These are phyloP conservation scores for Lycaon pictus DNA, from an alignment of 2,113 vertebrate genomes.

Conservation along the genomic window DNA sequence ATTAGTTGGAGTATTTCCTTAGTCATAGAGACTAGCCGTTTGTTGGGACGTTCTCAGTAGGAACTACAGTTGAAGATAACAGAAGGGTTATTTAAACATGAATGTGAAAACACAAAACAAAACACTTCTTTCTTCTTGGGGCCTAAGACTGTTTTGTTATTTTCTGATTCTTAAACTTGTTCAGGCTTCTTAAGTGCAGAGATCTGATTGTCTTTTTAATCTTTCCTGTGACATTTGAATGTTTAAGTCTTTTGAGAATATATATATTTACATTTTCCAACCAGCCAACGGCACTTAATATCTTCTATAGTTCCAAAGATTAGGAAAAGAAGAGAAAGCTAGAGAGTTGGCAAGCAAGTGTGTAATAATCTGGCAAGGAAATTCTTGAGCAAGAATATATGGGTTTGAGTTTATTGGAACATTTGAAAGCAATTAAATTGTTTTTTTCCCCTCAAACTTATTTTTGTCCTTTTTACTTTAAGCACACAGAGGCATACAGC, in stretches of 20 bases:
- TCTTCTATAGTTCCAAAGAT: slow-evolving; percentile 43
- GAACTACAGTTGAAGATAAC: slow-evolving; percentile 62
- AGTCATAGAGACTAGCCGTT: slow-evolving; percentile 69
- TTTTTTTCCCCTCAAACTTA: neutral
- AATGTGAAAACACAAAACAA: neutral
- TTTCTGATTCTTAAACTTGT: slow-evolving; percentile 30
- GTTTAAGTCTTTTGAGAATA: slow-evolving; percentile 41
- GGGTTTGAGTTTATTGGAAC: slow-evolving; percentile 65
- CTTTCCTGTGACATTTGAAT: slow-evolving; percentile 34
- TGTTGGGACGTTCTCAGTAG: slow-evolving; percentile 41
- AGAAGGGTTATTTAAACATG: slow-evolving; percentile 56
- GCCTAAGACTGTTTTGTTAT: neutral
- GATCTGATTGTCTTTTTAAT: neutral
- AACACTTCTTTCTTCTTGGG: neutral
- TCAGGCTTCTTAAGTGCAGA: neutral
- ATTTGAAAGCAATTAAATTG: slow-evolving; percentile 77
- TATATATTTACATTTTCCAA: slow-evolving; percentile 54
- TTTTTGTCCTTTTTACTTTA: slow-evolving; percentile 66
- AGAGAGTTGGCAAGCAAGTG: slow-evolving; percentile 57
- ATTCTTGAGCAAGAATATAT: slow-evolving; percentile 29
- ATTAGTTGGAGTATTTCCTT: slow-evolving; percentile 51
- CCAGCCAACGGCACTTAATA: neutral
- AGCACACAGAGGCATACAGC: slow-evolving; percentile 21
- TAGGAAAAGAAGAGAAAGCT: slow-evolving; percentile 44
- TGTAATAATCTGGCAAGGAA: slow-evolving; percentile 44